Evolutionary conservation across 2,113 vertebrate species (phyloP), one percentile per base, ranked within the genome.

Genomic region (Callorhinus ursinus): DNA sequence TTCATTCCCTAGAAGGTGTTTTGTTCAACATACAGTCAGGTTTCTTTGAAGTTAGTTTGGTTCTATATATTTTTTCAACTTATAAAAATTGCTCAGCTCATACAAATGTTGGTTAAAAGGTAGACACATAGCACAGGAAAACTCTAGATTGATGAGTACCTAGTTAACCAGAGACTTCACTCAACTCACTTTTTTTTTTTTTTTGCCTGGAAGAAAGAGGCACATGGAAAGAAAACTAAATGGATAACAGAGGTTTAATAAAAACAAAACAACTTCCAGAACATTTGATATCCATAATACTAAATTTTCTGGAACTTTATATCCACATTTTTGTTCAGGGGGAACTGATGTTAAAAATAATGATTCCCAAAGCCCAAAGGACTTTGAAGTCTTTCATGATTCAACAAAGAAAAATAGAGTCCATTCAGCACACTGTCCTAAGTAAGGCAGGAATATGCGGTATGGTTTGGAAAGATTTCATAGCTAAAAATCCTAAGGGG

Each of bases 1-100:
- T 69, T 49, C 49, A 31, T 87, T 93, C 61, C 84, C 88, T 53
- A 92, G 77, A 91, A 97, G 84, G 77, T 93, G 67, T 97, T 96
- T 97, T 97, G 86, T 76, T 97, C 81, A 83, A 88, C n/a, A 85
- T 51, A 76, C 24, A 96, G 92, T 55, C 63, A 82, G 65, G 33
- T 67, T 71, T 97, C 90, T 98, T 96, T 95, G 94, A 96, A 97
- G 97, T 87, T 94, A 88, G 90, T 95, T 95, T 96, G 90, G 51
- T 65, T 97, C 46, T 96, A 16, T 88, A 21, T 71, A 74, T 92
- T 87, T 89, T 89, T 97, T 87, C 67, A 91, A 83, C 74, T 91
- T 96, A 67, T n/a, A 97, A 89, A 97, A 92, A 82, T 89, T 93
- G 53, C 33, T 94, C 36, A 86, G 15, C n/a, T 89, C 46, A 36